Evolutionary conservation across 2,113 vertebrate species (phyloP), one percentile per base, ranked within the genome.

Genomic region (Elanus axillaris): DNA sequence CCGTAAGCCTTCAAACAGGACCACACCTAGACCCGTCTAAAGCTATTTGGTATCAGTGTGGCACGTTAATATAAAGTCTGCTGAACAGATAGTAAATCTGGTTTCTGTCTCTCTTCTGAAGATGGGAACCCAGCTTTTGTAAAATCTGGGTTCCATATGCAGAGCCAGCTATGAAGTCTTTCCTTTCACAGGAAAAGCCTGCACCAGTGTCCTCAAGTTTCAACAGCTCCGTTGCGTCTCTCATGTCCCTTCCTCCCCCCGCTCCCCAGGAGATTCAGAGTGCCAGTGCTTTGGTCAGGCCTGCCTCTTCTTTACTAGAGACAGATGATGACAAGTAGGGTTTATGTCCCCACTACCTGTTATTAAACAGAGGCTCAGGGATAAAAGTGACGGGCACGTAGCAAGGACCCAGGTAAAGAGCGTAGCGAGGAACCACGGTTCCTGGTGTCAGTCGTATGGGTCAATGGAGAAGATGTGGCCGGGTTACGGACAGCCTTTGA

Each of bases 81-180:
- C 71, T 93, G 74, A 94, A 86, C 95, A 97, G 96, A 97, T 38
- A 94, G 63, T 79, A 88, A 86, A 95, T 95, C 97, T 93, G 95
- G 40, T 95, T 95, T 97, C 81, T 86, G 94, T 90, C 89, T 95
- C 34, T 88, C 40, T 74, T 91, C 80, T 91, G 72, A 91, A 90
- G 91, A 95, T 83, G 84, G 26, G 89, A 96, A 96, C 94, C 91
- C 87, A 96, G 87, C 77, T 97, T 93, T 96, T 77, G 67, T 73
- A 56, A 96, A 97, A 97, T 94, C 97, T 97, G 97, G 93, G 93
- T 95, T 96, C 97, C 97, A 97, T 96, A 97, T 97, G 97, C 95
- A 97, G 89, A 95, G 48, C 45, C 77, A 94, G 93, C 87, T 96
- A 93, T 96, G 91, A 97, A 97, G 71, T 97, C 89, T 93, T 97